A percentile compares a stretch with the other conserved stretches of the same genome.
phyloP scores from a whole-genome alignment of 1,140 invertebrate species.

The Drosophila saltans region DNA sequence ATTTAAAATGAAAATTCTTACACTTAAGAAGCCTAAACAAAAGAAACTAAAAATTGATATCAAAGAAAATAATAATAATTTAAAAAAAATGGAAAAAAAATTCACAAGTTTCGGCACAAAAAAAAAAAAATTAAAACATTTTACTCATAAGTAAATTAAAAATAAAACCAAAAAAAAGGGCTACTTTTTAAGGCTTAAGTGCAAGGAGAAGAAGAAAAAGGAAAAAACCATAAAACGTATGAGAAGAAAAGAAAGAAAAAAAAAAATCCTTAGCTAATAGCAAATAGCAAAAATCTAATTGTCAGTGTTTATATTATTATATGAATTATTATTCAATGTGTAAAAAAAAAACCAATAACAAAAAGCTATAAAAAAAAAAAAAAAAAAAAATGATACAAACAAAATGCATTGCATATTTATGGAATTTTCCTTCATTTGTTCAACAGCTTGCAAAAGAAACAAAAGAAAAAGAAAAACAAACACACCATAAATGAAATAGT shows the following conservation, averaged over 20 bases:
- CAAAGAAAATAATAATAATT: constrained; percentile 37
- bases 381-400: constrained; percentile 11
- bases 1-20: constrained; percentile 52
- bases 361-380: constrained; percentile 21
- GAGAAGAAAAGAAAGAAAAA: constrained; percentile 37
- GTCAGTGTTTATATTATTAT: constrained; percentile 75
- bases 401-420: constrained; percentile 21
- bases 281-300: constrained; percentile 76
- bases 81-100: constrained; percentile 49
- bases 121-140: constrained; percentile 54
- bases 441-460: constrained; percentile 5
- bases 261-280: constrained; percentile 65
- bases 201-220: constrained; percentile 21
- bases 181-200: constrained; percentile 38
- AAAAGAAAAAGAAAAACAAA: background rate
- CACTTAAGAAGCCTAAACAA: constrained; percentile 41
- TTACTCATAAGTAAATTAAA: constrained; percentile 58
- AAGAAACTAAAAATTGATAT: constrained; percentile 44
- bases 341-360: constrained; percentile 50
- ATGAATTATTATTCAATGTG: constrained; percentile 69
- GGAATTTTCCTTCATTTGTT: constrained; percentile 8
- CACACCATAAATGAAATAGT: constrained; percentile 15
- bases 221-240: constrained; percentile 55
- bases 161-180: constrained; percentile 41
- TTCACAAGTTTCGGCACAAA: constrained; percentile 68